Base-by-base conservation (phyloP, 2,888 invertebrate genomes). In the Sepiola atlantica region DNA sequence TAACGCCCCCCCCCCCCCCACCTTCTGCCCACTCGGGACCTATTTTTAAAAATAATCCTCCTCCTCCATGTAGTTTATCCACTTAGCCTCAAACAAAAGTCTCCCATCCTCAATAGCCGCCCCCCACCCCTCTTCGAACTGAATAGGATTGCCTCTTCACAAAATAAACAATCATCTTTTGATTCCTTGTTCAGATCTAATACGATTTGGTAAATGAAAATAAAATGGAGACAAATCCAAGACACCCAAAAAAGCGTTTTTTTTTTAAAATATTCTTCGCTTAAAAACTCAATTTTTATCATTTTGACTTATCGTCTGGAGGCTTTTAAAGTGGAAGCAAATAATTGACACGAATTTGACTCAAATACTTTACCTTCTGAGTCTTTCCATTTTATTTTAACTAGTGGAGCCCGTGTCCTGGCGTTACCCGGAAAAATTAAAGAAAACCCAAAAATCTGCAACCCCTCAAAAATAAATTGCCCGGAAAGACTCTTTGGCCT, bases 101-200 rank as follows among this genome's bases (percentile, higher is more conserved):
- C 77, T 77, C 77, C 77, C 32, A 77, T 32, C 77, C 77, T n/a
- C n/a, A 77, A 77, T 77, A 18, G 45, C 45, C 45, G 45, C 45
- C 45, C 2, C n/a, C 45, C 45, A 45, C n/a, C 77, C n/a, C 16
- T n/a, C 77, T 77, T 77, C 32, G n/a, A n/a, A 2, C 77, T 77
- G 77, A 77, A 77, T 77, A n/a, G 77, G 77, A 77, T 77, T 77
- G 77, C n/a, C n/a, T n/a, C 77, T 77, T 77, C 77, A 77, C 77
- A 77, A 16, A n/a, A 21, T 32, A 77, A 77, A 77, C n/a, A 77
- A n/a, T 32, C 32, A 77, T 14, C 3, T 77, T 77, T 77, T 77
- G 2, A 45, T 45, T 45, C 45, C 45, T 77, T 77, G 77, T 77
- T 77, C 77, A n/a, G n/a, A n/a, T 32, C n/a, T 32, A 77, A 32